phyloP scores from a whole-genome alignment of 2,797 vertebrate species.

The Falco biarmicus region DNA sequence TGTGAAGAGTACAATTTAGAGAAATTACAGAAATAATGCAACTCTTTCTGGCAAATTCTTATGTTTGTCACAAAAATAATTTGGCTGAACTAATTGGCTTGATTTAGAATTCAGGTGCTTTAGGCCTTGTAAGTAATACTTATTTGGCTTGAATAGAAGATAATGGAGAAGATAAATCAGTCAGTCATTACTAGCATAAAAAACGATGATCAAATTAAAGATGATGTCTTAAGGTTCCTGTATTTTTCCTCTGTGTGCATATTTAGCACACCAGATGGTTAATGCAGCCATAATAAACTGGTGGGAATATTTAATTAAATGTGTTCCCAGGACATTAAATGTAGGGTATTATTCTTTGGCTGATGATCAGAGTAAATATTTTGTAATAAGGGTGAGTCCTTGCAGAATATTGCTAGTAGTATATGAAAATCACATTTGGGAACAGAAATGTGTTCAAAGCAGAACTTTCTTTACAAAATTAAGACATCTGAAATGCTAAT shows the following conservation, averaged over 20 bases:
- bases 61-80: neutral
- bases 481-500: neutral
- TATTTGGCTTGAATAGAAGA: neutral
- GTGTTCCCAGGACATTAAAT: conserved; percentile 44
- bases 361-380: conserved; percentile 62
- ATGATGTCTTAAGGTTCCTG: conserved; percentile 22
- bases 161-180: neutral
- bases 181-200: neutral
- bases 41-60: neutral
- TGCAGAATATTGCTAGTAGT: conserved; percentile 14
- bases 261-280: conserved; percentile 59
- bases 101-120: neutral
- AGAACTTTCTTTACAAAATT: conserved; percentile 6
- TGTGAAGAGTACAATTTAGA: neutral
- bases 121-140: neutral
- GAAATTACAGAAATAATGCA: neutral
- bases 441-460: neutral
- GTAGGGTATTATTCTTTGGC: conserved; percentile 43
- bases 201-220: conserved; percentile 26
- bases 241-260: neutral
- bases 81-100: neutral
- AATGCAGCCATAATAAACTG: conserved; percentile 54
- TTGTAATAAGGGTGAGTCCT: conserved; percentile 27
- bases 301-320: conserved; percentile 62
- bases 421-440: conserved; percentile 28